Conservation (phyloP, 2,113 vertebrate genomes). For the Notothenia rossii region DNA sequence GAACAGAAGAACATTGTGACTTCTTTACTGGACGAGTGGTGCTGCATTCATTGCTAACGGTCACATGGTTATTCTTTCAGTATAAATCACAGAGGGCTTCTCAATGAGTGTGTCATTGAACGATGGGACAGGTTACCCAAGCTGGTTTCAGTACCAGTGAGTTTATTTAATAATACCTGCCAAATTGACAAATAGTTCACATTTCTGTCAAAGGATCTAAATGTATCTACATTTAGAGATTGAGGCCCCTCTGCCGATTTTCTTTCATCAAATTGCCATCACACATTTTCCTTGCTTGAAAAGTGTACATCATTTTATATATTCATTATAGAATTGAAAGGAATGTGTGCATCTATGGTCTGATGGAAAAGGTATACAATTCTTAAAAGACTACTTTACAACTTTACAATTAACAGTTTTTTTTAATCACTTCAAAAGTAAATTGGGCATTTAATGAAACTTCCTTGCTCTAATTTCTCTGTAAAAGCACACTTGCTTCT, state of each 20-base stretch:
- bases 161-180: constrained; percentile 5
- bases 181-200: constrained; percentile 1
- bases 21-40: neutral
- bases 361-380: neutral
- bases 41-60: neutral
- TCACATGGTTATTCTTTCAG: neutral
- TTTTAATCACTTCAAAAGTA: neutral
- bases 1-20: neutral
- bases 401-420: neutral
- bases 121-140: neutral
- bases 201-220: constrained; percentile 22
- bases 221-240: neutral
- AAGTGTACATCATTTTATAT: neutral
- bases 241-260: neutral
- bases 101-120: constrained; percentile 21
- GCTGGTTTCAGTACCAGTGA: constrained; percentile 11
- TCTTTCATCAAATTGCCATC: neutral
- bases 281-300: neutral
- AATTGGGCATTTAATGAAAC: neutral
- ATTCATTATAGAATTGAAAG: neutral
- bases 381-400: neutral
- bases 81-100: constrained; percentile 19
- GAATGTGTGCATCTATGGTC: neutral
- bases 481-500: neutral
- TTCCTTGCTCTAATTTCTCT: neutral